Base-by-base conservation (phyloP, 2,797 vertebrate genomes). In the Steatocranus sp. region DNA sequence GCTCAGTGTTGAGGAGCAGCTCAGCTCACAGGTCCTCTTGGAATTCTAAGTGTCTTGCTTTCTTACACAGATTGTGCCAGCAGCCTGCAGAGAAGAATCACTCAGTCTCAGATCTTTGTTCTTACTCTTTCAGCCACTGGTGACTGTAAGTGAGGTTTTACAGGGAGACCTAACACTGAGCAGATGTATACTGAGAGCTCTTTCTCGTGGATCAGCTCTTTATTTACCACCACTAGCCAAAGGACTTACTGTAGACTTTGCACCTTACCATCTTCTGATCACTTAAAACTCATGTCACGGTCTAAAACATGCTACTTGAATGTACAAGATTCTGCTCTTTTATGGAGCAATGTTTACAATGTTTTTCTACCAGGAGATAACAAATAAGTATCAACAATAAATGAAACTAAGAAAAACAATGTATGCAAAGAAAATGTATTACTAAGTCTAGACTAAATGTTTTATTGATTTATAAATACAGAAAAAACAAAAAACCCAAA, bases 11-110 rank as follows among this genome's bases (percentile, higher is more conserved):
- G 63, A 84, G 46, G 25, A 89, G 81, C 76, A 81, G 79, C 87
- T 91, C 87, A 85, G 63, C 82, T 86, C 81, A 23, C 75, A 76
- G 80, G 61, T 83, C 88, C 74, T 86, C 80, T 86, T 88, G 87
- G 90, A 91, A 86, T 89, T 88, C 58, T 23, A 49, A 80, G 23
- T 54, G n/a, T 82, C 80, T 83, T 30, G 7, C 70, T 58, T 82
- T 83, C 87, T 80, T 75, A 75, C 68, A 78, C 78, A 73, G 73
- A 85, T 76, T 79, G 70, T 82, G 86, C 76, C 83, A 80, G 79
- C 58, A 86, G 81, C 50, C 80, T 73, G 85, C 75, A 79, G 83
- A 89, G 76, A 78, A 78, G 61, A 81, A 54, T 76, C 78, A 36
- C 41, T 80, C 75, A 79, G 85, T 83, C 63, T 58, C 4, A 58